Percentiles rank a stretch among this genome's conserved stretches.
Evolutionary conservation across 2,113 vertebrate species (phyloP).

Genomic region (Tychaedon coryphoeus): DNA sequence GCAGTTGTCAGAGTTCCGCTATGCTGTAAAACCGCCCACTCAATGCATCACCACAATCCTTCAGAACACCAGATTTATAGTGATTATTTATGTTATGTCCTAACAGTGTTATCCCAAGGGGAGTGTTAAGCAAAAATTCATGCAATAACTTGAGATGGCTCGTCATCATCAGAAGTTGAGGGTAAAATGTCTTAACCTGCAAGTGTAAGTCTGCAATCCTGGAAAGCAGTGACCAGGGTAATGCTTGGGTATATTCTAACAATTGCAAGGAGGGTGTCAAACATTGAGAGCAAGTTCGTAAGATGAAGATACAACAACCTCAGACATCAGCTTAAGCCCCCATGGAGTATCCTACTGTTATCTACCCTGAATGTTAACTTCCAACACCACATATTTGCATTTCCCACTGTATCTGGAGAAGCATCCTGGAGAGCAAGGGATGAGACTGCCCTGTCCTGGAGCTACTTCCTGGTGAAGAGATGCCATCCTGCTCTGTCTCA

Average conservation of each 20-base stretch:
- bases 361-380: background rate
- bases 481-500: rapidly evolving
- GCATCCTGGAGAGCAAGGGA: background rate
- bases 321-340: background rate
- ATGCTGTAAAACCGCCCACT: background rate
- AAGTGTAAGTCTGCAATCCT: background rate
- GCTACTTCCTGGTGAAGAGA: background rate
- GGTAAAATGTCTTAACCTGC: background rate
- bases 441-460: background rate
- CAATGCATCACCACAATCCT: rapidly evolving
- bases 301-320: background rate
- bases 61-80: background rate
- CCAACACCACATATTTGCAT: background rate
- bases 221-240: background rate
- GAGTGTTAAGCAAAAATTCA: background rate
- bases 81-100: background rate
- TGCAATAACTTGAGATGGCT: background rate
- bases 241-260: rapidly evolving
- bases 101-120: background rate
- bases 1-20: background rate
- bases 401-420: background rate
- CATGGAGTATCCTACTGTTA: background rate
- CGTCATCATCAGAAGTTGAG: background rate
- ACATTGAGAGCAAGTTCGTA: background rate
- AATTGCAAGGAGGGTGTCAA: background rate